phyloP scores from a whole-genome alignment of 2,888 invertebrate genomes.

The Leptinotarsa rubiginosa region DNA sequence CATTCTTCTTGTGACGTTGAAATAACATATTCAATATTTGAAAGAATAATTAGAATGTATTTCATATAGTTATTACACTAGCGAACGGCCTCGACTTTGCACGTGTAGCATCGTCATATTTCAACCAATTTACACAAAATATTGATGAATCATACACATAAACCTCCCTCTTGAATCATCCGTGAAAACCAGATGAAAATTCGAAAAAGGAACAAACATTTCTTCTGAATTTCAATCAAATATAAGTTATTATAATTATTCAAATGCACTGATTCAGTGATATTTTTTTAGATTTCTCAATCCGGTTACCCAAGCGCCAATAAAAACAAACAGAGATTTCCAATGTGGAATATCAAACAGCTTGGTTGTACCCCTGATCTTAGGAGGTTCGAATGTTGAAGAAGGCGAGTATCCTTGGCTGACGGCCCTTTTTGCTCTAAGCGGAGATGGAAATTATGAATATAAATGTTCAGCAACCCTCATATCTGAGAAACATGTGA shows the following conservation, averaged over 20 bases:
- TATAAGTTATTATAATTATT: not conserved
- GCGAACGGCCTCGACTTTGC: too few relatives aligned
- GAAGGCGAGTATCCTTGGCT: constrained; percentile 59
- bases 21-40: too few relatives aligned
- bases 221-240: too few relatives aligned
- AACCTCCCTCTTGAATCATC: too few relatives aligned
- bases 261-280: not conserved
- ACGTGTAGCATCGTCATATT: too few relatives aligned
- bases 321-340: constrained; percentile 17
- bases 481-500: constrained; percentile 56
- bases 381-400: constrained; percentile 52
- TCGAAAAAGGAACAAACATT: too few relatives aligned
- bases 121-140: too few relatives aligned
- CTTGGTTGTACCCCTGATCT: constrained; percentile 50
- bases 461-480: constrained; percentile 61
- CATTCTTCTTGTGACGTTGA: too few relatives aligned
- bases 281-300: not conserved
- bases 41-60: too few relatives aligned
- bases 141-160: too few relatives aligned
- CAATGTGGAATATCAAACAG: constrained; percentile 52
- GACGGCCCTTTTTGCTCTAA: constrained; percentile 53
- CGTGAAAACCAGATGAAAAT: too few relatives aligned
- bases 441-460: constrained; percentile 51
- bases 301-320: constrained; percentile 16
- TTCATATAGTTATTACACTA: too few relatives aligned